Base-by-base conservation (phyloP, 2,797 vertebrate species). In the Acrossocheilus wenchowensis region DNA sequence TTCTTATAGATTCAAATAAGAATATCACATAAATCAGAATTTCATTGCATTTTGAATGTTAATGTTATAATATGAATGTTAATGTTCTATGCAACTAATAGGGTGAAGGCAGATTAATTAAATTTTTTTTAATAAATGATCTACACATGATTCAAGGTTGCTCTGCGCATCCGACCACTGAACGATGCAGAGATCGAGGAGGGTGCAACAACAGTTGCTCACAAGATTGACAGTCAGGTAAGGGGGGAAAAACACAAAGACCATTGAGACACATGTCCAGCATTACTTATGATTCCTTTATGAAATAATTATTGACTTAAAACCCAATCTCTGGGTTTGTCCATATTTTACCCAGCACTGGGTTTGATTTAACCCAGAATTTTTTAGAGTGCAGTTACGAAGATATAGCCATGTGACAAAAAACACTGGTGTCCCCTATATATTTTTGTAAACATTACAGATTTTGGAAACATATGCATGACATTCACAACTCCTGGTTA, bases 151-250 rank as follows among this genome's bases (percentile, higher is more conserved):
- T 74, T 81, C 4, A 74, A 92, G 94, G 94, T 93, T 66, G 92
- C 90, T 0, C 90, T 95, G 23, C 89, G 89, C 21, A 92, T 95
- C 85, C 83, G 81, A 4, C 94, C 93, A 0, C 85, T 91, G 68
- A 90, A 39, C 0, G 79, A 88, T 5, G 72, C 90, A 0, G 93
- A 94, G 75, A 60, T 45, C 1, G 92, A 96, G 43, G 93, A 95
- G 41, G 92, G 93, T 19, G 94, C 93, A 14, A 52, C 91, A 0
- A n/a, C 91, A 12, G 10, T 90, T 0, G 90, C 93, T 6, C 88
- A 86, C 91, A 93, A 92, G 54, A 86, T 89, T 75, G 94, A 93
- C 1, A 80, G 94, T 57, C 93, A 94, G 93, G 93, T 94, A 88
- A 19, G 90, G 2, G 26, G 26, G 26, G 26, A 26, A 34, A 69